Conservation (phyloP, 1,140 invertebrate genomes). For the Drosophila burlai region DNA sequence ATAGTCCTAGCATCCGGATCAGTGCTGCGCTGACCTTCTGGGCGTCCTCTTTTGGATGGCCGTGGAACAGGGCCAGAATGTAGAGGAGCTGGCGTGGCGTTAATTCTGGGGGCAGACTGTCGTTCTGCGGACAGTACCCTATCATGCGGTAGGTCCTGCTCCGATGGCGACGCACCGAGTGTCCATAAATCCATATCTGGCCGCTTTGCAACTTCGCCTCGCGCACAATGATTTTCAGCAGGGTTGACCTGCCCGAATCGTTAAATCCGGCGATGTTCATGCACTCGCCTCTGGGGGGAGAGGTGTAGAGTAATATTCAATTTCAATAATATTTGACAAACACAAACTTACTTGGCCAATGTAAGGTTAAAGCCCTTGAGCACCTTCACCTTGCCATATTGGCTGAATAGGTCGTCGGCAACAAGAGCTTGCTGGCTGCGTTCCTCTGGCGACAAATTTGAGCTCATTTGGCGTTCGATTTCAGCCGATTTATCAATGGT, state of each 20-base stretch:
- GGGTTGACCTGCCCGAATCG: conserved; percentile 57
- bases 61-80: conserved; percentile 33
- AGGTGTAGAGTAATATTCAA: too few species aligned
- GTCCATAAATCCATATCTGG: conserved; percentile 47
- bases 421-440: conserved; percentile 11
- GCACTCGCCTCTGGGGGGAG: conserved; percentile 46
- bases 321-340: background rate
- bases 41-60: background rate
- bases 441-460: conserved; percentile 8
- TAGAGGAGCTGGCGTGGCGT: conserved; percentile 53
- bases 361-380: conserved; percentile 43
- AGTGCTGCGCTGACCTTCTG: conserved; percentile 22
- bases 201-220: conserved; percentile 29
- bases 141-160: conserved; percentile 27
- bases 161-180: conserved; percentile 17
- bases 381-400: background rate
- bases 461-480: background rate
- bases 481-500: background rate
- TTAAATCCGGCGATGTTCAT: conserved; percentile 47
- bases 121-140: conserved; percentile 56
- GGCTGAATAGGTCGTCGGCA: conserved; percentile 9
- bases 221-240: conserved; percentile 41
- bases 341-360: conserved; percentile 44
- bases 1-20: conserved; percentile 49
- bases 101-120: conserved; percentile 24